Evolutionary conservation across 2,888 invertebrate genomes (phyloP), one percentile per base, ranked within the genome.

Genomic region (Pandemis heparana): DNA sequence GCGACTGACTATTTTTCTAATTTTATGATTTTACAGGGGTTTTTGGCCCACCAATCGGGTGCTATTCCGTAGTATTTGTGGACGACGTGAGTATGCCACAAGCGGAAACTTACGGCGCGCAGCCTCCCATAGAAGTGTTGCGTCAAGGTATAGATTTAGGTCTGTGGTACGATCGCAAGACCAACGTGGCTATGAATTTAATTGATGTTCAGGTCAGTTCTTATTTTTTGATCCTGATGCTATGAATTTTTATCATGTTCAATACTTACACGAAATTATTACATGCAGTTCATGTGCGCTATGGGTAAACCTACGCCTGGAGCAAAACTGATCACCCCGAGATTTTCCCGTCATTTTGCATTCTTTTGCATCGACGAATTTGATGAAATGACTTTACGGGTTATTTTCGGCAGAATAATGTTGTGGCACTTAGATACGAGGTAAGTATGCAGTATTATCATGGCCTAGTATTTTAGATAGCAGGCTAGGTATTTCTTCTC

Each of bases 21-120:
- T 18, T 53, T 3, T 18, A 6, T 18, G 0, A 53, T 53, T 64
- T 38, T 39, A 23, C 65, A 96, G 97, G 99, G 1, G 97, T 99
- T 14, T 99, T 95, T 85, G 99, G 99, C 0, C 99, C 99, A 0
- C 98, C 98, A 0, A 95, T 98, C 63, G 98, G 98, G 7, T 99
- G 98, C 86, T 96, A 96, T 82, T 96, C 97, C 89, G 97, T 99
- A 12, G 96, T 99, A 63, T 99, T 99, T 87, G 98, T 99, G 53
- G 99, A 99, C 85, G 99, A 99, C 87, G 96, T 99, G 16, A 98
- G 98, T 82, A 98, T 99, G 98, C 99, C 99, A 0, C 94, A 97
- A 81, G 96, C 97, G 71, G 98, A 98, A 90, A 96, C 96, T 4
- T 99, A 98, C 83, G 99, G 99, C 0, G 98, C 99, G 0, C 99